Conservation (phyloP, 1,140 invertebrate species). For the Trichogramma pretiosum region DNA sequence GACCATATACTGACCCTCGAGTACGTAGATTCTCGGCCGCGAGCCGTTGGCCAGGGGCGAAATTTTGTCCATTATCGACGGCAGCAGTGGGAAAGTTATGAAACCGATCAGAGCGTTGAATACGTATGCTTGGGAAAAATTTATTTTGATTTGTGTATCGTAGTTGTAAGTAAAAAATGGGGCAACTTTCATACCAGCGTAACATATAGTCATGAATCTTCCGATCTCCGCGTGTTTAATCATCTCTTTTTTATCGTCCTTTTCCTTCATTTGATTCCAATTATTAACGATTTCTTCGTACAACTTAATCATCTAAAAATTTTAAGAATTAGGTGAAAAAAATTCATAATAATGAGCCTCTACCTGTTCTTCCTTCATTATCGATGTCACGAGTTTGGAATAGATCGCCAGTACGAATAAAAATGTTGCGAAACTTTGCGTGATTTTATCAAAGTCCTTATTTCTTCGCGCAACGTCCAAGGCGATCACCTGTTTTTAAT, state of each 20-base stretch:
- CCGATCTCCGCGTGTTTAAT: background rate
- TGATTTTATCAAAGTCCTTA: background rate
- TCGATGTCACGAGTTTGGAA: background rate
- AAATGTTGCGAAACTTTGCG: background rate
- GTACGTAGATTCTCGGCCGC: background rate
- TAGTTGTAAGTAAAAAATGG: background rate
- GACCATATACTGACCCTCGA: background rate
- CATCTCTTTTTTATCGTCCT: background rate
- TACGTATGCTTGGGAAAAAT: background rate
- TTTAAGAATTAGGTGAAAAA: background rate
- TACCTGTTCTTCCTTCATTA: background rate
- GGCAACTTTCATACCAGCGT: background rate
- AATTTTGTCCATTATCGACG: background rate
- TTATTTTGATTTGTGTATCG: background rate
- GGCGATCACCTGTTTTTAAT: background rate
- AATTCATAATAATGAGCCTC: background rate
- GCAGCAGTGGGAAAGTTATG: background rate
- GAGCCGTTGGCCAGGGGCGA: background rate
- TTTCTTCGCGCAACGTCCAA: background rate
- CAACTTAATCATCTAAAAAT: background rate
- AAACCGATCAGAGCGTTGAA: background rate
- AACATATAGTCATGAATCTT: background rate
- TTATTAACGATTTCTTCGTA: background rate
- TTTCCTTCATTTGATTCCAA: background rate
- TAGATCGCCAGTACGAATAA: background rate